phyloP scores from a whole-genome alignment of 1,140 invertebrate genomes.

The Heliothis virescens region DNA sequence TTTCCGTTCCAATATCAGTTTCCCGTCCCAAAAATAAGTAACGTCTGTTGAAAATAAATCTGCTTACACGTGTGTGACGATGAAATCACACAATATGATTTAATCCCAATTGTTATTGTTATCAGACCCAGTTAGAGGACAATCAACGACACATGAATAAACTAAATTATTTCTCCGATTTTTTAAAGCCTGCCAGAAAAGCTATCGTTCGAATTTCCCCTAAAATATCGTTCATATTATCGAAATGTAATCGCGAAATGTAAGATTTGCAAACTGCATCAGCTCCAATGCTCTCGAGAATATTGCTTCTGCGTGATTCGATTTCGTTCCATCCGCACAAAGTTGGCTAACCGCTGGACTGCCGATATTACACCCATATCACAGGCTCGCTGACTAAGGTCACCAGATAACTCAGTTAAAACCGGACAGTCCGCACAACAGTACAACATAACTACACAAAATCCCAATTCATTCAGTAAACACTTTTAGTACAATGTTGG shows the following conservation, averaged over 20 bases:
- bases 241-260: constrained; percentile 1
- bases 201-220: neutral
- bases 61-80: neutral
- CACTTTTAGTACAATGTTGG: neutral
- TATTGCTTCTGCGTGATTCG: constrained; percentile 38
- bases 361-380: constrained; percentile 37
- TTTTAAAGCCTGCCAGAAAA: neutral
- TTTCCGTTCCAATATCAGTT: constrained; percentile 13
- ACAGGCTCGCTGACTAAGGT: neutral
- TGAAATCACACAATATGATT: neutral
- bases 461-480: neutral
- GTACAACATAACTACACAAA: neutral
- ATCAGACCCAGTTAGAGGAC: neutral
- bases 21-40: neutral
- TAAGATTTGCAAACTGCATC: constrained; percentile 30
- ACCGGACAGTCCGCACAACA: constrained; percentile 9
- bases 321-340: constrained; percentile 28
- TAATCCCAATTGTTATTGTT: no score
- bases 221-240: constrained; percentile 11
- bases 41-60: neutral
- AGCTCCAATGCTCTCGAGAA: constrained; percentile 12
- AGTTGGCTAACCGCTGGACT: constrained; percentile 33
- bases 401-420: constrained; percentile 23
- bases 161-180: neutral
- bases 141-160: neutral